A percentile compares a stretch with the other conserved stretches of the same genome.
These are phyloP conservation scores for Bubo bubo DNA, from an alignment of 2,113 vertebrate genomes.

Conservation along the genomic window DNA sequence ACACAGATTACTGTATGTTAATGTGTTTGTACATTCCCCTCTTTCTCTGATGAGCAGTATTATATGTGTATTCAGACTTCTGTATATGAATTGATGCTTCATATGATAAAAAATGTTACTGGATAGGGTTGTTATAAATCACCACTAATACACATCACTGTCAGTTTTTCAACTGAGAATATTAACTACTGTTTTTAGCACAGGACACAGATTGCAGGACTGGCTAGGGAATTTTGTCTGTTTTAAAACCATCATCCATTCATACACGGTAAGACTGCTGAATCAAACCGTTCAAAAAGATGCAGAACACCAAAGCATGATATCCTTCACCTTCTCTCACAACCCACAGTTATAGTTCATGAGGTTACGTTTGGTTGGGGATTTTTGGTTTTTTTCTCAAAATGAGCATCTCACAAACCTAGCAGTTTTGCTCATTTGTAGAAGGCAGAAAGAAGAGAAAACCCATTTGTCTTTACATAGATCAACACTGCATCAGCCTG, in stretches of 20 bases:
- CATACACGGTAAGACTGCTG: background rate
- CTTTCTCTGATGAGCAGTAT: background rate
- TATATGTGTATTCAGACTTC: background rate
- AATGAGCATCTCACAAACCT: background rate
- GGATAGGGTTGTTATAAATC: background rate
- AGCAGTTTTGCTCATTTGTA: background rate
- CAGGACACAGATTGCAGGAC: background rate
- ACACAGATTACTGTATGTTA: background rate
- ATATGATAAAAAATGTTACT: background rate
- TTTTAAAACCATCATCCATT: background rate
- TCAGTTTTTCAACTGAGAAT: background rate
- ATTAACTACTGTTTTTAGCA: background rate
- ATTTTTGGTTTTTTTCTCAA: background rate
- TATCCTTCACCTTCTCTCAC: background rate
- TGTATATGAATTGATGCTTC: background rate
- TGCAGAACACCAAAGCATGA: background rate
- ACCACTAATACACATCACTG: background rate
- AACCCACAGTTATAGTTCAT: background rate
- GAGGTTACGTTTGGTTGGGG: fast-evolving
- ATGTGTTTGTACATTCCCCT: fast-evolving
- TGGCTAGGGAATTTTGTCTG: background rate
- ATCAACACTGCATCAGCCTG: background rate
- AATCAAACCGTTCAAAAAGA: background rate
- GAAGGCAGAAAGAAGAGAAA: background rate
- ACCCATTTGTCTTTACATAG: background rate